Evolutionary conservation across 2,113 vertebrate genomes (phyloP), one percentile per base, ranked within the genome.

Genomic region (Apteryx mantelli): DNA sequence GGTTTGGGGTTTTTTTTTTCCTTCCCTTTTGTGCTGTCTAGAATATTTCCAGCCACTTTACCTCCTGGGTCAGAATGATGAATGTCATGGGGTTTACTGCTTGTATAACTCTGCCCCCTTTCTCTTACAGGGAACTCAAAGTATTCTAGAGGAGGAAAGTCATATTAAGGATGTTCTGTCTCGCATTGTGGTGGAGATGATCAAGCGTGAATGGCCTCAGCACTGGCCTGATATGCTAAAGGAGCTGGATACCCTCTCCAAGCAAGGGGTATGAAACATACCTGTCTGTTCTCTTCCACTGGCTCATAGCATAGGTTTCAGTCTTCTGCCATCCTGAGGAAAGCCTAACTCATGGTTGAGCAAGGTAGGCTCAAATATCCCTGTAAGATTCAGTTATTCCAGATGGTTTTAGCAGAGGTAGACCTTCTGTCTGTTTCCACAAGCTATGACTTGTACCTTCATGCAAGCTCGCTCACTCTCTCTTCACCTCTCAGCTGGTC

Each of bases 121-220:
- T 94, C 36, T 94, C 5, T 96, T 90, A 48, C 94, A 99, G 99
- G 99, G 99, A 63, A 99, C 99, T 30, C 98, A 98, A 82, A 98
- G 98, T 50, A 99, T 99, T 93, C 95, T 99, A 95, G 99, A 99
- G 88, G 99, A 99, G 92, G 99, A 99, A 95, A 99, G 99, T 96
- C 99, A 99, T 85, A 99, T 99, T 92, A 99, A 99, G 98, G 99
- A 99, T 90, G 99, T 98, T 69, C 96, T 99, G 36, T 99, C 99
- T 65, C 98, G 99, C 77, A 99, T 99, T 74, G 98, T 99, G 34
- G 99, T 99, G 42, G 99, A 99, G 97, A 99, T 99, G 99, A 99
- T 99, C 75, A 99, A 99, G 95, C 98, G 99, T 9, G 99, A 99
- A 82, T 99, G 99, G 99, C 99, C 99, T 40, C 99, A 99, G 91